These are phyloP conservation scores for Lamproptera curius DNA, from an alignment of 2,888 invertebrate species.

Conservation along the genomic window DNA sequence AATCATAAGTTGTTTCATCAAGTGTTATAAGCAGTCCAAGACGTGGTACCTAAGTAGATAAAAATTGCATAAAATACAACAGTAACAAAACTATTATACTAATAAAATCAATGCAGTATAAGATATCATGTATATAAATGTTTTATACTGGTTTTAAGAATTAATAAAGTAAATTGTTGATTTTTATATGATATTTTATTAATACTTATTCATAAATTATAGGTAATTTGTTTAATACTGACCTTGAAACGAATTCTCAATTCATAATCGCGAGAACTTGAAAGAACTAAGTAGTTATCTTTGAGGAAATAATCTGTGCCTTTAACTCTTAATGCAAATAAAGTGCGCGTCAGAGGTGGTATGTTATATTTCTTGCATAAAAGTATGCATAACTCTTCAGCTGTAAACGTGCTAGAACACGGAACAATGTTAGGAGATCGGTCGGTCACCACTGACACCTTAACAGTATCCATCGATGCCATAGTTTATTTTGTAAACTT, in stretches of 20 bases:
- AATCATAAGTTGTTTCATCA: conserved; percentile 88
- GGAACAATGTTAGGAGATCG: conserved; percentile 57
- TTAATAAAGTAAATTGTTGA: too few relatives aligned
- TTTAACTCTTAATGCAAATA: conserved; percentile 86
- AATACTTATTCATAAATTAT: too few relatives aligned
- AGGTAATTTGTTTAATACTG: conserved; percentile 26
- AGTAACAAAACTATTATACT: too few relatives aligned
- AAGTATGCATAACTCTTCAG: conserved; percentile 84
- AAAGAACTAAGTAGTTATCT: conserved; percentile 73
- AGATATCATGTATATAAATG: too few relatives aligned
- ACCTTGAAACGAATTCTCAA: conserved; percentile 90
- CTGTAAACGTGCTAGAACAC: conserved; percentile 65
- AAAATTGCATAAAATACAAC: too few relatives aligned
- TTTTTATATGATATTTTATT: too few relatives aligned
- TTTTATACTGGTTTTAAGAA: too few relatives aligned
- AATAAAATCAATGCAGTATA: too few relatives aligned
- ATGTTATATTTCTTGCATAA: conserved; percentile 85
- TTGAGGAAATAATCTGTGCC: conserved; percentile 83
- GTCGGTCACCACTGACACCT: conserved; percentile 65
- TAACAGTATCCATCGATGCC: conserved; percentile 61
- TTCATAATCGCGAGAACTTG: conserved; percentile 79
- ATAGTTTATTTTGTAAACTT: conserved; percentile 53
- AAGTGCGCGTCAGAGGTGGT: conserved; percentile 85
- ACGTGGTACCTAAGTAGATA: conserved; percentile 72
- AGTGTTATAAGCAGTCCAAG: conserved; percentile 80